Conservation (phyloP, 2,888 invertebrate genomes). For the Argyresthia goedartella region DNA sequence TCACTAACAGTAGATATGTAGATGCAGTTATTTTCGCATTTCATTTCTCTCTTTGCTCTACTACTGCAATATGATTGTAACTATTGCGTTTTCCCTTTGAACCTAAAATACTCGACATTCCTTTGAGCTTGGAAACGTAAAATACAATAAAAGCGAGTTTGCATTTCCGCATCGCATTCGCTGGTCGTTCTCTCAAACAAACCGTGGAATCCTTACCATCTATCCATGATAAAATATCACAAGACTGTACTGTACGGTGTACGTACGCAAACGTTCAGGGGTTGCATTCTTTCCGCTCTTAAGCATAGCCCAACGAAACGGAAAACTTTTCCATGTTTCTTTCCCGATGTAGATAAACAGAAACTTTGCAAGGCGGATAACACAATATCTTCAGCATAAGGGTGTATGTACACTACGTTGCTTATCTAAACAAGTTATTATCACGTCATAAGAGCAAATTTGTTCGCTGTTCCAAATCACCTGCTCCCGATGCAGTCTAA, state of each 20-base stretch:
- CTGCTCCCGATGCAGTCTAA: slow-evolving; percentile 30
- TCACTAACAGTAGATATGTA: too few relatives aligned
- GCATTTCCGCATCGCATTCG: slow-evolving; percentile 52
- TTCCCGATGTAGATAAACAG: neutral
- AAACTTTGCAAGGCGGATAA: slow-evolving; percentile 5
- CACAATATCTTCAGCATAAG: too few relatives aligned
- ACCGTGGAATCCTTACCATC: slow-evolving; percentile 45
- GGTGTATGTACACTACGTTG: too few relatives aligned
- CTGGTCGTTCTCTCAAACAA: slow-evolving; percentile 52
- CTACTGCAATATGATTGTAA: slow-evolving; percentile 10
- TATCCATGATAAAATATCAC: slow-evolving; percentile 55
- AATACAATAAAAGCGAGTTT: slow-evolving; percentile 55
- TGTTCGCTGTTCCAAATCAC: slow-evolving; percentile 5
- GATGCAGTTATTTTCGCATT: neutral
- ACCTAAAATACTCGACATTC: slow-evolving; percentile 35
- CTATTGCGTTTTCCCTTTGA: slow-evolving; percentile 32
- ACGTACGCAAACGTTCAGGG: too few relatives aligned
- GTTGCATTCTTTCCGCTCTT: slow-evolving; percentile 49
- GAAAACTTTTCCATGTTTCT: slow-evolving; percentile 40
- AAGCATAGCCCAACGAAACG: slow-evolving; percentile 35
- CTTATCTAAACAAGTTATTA: too few relatives aligned
- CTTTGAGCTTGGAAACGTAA: slow-evolving; percentile 49
- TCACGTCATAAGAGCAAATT: too few relatives aligned
- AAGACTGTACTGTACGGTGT: too few relatives aligned
- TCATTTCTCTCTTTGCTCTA: neutral